Evolutionary conservation across 2,888 invertebrate genomes (phyloP).

Genomic region (Eupithecia vulgata): DNA sequence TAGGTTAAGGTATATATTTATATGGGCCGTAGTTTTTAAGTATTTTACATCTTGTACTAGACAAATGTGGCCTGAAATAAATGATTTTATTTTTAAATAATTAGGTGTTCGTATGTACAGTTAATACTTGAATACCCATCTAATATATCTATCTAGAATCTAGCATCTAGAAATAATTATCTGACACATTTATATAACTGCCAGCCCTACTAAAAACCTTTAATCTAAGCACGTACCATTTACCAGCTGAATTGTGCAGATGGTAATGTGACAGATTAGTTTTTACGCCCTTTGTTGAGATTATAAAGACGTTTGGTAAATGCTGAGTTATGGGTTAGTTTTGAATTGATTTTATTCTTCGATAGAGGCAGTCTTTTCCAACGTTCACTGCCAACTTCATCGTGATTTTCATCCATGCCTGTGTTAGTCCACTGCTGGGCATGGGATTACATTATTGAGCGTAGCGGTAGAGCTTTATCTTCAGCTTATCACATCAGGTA

Average conservation of each 20-base stretch:
- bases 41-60: too few species aligned
- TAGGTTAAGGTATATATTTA: too few species aligned
- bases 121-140: too few species aligned
- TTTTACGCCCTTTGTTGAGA: conserved; percentile 43
- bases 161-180: too few species aligned
- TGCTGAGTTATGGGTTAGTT: conserved; percentile 31
- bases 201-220: conserved; percentile 67
- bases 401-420: too few species aligned
- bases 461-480: neutral
- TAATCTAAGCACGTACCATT: conserved; percentile 56
- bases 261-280: conserved; percentile 50
- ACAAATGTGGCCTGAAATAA: too few species aligned
- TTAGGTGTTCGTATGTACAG: too few species aligned
- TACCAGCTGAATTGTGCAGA: conserved; percentile 52
- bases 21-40: too few species aligned
- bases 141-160: too few species aligned
- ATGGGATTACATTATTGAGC: neutral
- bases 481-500: neutral
- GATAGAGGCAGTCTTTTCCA: neutral
- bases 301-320: conserved; percentile 32
- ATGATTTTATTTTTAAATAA: too few species aligned
- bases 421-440: neutral
- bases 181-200: too few species aligned
- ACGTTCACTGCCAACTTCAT: neutral
- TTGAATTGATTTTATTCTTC: conserved; percentile 9